Conservation (phyloP, 64 coral and sea anemone genomes). For the Stichodactyla mertensii region DNA sequence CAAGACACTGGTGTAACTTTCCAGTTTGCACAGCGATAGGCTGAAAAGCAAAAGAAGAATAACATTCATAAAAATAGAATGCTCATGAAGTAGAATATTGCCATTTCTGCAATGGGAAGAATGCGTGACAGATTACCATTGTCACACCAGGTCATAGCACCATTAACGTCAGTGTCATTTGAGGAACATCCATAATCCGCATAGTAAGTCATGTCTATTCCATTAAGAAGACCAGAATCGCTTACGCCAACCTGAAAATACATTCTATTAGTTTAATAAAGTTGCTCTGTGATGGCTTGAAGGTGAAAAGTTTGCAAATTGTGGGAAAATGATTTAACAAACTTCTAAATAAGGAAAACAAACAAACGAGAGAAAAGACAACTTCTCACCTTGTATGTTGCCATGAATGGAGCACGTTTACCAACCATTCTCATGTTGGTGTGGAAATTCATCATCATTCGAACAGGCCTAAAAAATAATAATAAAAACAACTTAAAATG, state of each 20-base stretch:
- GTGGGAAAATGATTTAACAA: too few species aligned
- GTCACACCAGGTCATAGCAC: conserved; percentile 29
- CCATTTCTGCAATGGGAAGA: neutral
- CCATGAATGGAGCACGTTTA: conserved; percentile 66
- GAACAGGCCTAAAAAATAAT: conserved; percentile 53
- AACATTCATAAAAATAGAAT: neutral
- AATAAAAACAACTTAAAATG: neutral
- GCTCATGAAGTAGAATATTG: neutral
- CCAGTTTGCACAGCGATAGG: conserved; percentile 82
- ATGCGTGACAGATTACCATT: conserved; percentile 47
- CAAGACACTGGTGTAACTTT: conserved; percentile 61
- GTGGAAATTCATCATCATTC: conserved; percentile 76
- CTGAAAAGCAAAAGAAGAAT: conserved; percentile 38
- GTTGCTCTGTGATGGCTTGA: neutral
- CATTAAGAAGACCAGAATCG: conserved; percentile 59
- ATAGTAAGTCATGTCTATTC: conserved; percentile 73
- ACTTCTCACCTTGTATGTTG: conserved; percentile 61
- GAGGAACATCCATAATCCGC: conserved; percentile 44
- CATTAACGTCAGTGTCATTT: conserved; percentile 33
- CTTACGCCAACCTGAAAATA: conserved; percentile 52
- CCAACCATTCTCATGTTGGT: conserved; percentile 90
- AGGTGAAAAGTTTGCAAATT: too few species aligned
- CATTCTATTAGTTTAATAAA: neutral
- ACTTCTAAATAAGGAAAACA: neutral
- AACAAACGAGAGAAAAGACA: neutral